Conservation (phyloP, 2,113 vertebrate species). For the Poeciliopsis retropinna region DNA sequence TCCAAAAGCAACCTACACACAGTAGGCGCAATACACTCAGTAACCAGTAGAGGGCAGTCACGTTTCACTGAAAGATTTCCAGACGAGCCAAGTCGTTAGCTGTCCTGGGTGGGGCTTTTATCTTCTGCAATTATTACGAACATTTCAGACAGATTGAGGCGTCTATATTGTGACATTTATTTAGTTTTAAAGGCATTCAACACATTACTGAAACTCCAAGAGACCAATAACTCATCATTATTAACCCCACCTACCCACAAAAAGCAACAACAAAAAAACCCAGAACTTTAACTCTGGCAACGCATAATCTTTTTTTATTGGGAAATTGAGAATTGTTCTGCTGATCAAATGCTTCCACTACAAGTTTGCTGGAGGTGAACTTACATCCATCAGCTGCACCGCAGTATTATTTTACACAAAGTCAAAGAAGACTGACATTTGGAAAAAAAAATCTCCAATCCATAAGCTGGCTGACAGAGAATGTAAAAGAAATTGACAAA, state of each 20-base stretch:
- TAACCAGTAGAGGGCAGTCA: constrained; percentile 69
- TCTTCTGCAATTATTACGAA: neutral
- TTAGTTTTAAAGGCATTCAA: neutral
- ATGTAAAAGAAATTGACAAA: neutral
- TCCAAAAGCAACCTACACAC: neutral
- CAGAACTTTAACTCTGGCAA: neutral
- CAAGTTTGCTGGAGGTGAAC: constrained; percentile 6
- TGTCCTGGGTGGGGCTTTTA: constrained; percentile 10
- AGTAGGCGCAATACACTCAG: constrained; percentile 29
- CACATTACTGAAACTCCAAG: neutral
- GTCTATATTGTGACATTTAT: neutral
- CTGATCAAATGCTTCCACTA: neutral
- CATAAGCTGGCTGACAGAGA: constrained; percentile 5
- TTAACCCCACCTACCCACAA: neutral
- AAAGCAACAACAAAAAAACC: too few species aligned
- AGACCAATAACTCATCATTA: neutral
- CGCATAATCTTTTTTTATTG: neutral
- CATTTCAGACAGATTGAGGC: neutral
- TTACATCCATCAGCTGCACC: constrained; percentile 5
- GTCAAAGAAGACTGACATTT: constrained; percentile 12
- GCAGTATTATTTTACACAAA: neutral
- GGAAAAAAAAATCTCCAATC: neutral
- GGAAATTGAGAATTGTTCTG: neutral
- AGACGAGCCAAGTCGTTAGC: neutral
- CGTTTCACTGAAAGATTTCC: constrained; percentile 39